Conservation (phyloP, 2,888 invertebrate genomes). For the Apomyelois bistriatella region DNA sequence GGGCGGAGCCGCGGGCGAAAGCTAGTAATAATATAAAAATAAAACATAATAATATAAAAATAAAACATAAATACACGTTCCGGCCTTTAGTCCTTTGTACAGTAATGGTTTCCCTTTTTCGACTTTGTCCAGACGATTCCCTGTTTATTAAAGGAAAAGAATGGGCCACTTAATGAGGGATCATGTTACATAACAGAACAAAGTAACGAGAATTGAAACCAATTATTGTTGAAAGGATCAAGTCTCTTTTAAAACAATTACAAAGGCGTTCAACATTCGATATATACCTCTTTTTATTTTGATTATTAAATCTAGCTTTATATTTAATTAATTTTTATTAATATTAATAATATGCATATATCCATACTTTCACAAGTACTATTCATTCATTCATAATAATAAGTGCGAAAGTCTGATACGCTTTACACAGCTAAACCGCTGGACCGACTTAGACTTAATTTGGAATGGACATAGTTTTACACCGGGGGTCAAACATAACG, state of each 20-base stretch:
- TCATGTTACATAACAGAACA: slow-evolving; percentile 20
- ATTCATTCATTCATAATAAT: too few relatives aligned
- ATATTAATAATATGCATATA: too few relatives aligned
- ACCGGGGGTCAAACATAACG: too few relatives aligned
- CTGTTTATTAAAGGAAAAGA: slow-evolving; percentile 40
- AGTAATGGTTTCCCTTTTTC: slow-evolving; percentile 46
- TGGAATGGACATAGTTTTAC: too few relatives aligned
- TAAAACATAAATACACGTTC: background rate
- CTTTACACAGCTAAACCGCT: too few relatives aligned
- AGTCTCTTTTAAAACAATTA: background rate
- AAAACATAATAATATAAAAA: background rate
- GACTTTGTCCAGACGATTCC: slow-evolving; percentile 40
- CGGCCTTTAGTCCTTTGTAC: background rate
- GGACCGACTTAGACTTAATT: too few relatives aligned
- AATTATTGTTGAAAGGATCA: slow-evolving; percentile 1
- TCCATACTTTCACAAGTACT: too few relatives aligned
- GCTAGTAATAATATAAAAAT: background rate
- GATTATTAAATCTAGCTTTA: too few relatives aligned
- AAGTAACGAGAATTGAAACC: slow-evolving; percentile 12
- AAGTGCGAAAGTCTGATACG: too few relatives aligned
- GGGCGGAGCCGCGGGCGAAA: too few relatives aligned
- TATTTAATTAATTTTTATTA: too few relatives aligned
- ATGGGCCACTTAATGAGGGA: slow-evolving; percentile 25
- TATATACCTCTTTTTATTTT: too few relatives aligned
- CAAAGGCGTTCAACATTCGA: background rate